A percentile compares a stretch with the other conserved stretches of the same genome.
These are phyloP conservation scores for Barbus barbus DNA, from an alignment of 2,113 vertebrate species.

Conservation along the genomic window DNA sequence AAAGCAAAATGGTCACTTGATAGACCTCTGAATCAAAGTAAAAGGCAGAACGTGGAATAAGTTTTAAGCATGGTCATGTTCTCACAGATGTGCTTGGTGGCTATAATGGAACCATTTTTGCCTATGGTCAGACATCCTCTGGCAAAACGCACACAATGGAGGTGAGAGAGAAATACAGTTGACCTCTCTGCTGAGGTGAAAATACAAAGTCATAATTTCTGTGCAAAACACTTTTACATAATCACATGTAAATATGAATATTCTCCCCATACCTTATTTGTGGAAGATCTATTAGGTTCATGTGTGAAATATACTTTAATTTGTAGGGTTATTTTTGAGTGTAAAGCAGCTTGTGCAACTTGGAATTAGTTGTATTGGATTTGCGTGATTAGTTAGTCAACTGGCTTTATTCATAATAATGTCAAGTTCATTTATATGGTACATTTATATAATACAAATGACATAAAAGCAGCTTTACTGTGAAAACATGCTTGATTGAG, in stretches of 20 bases:
- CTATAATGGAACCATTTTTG: conserved; percentile 98
- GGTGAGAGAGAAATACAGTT: conserved; percentile 72
- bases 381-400: too few species aligned
- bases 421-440: too few species aligned
- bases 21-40: background rate
- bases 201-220: background rate
- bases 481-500: too few species aligned
- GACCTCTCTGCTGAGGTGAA: background rate
- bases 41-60: background rate
- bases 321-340: background rate
- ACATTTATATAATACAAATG: too few species aligned
- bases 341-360: too few species aligned
- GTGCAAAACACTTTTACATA: background rate
- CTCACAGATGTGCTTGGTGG: conserved; percentile 92
- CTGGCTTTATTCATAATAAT: too few species aligned
- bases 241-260: background rate
- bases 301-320: background rate
- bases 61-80: background rate
- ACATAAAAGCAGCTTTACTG: too few species aligned
- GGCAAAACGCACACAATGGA: conserved; percentile 99
- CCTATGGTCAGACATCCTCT: conserved; percentile 95
- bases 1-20: conserved; percentile 32
- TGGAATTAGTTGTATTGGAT: too few species aligned
- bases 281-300: background rate
- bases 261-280: background rate